Percentiles rank a stretch among this genome's conserved stretches.
phyloP scores from a whole-genome alignment of 53 echinoderm and acorn worm species.

The Arbacia lixula region DNA sequence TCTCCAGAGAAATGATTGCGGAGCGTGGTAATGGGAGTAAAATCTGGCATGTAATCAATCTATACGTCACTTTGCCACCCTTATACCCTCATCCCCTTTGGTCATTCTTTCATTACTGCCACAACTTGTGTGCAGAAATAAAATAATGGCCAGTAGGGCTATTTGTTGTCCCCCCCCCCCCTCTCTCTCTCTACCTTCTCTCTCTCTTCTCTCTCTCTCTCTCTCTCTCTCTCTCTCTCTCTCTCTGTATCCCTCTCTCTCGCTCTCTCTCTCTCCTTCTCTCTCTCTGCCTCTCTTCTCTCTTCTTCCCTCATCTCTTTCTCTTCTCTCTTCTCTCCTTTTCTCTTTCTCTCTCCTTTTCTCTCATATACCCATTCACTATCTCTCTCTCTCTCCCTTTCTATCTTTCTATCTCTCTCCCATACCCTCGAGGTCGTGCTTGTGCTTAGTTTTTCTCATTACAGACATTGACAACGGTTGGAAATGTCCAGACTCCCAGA shows the following conservation, averaged over 20 bases:
- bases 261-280: too few relatives aligned
- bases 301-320: neutral
- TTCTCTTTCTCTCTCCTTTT: neutral
- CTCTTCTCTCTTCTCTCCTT: neutral
- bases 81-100: too few relatives aligned
- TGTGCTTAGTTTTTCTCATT: neutral
- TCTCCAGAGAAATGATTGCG: too few relatives aligned
- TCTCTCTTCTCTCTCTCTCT: neutral
- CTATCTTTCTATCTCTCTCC: neutral
- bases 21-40: too few relatives aligned
- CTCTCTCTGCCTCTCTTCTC: too few relatives aligned
- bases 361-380: neutral
- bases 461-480: neutral
- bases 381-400: neutral
- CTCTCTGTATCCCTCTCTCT: conserved; percentile 13
- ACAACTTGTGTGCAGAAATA: too few relatives aligned
- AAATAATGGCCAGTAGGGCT: neutral
- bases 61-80: too few relatives aligned
- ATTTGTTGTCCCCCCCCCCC: neutral
- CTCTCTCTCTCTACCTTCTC: neutral
- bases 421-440: neutral
- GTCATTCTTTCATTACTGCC: too few relatives aligned
- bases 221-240: neutral
- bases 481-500: too few relatives aligned
- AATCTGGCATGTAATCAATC: too few relatives aligned